Evolutionary conservation across 2,888 invertebrate species (phyloP).

Genomic region (Uloborus plumipes): DNA sequence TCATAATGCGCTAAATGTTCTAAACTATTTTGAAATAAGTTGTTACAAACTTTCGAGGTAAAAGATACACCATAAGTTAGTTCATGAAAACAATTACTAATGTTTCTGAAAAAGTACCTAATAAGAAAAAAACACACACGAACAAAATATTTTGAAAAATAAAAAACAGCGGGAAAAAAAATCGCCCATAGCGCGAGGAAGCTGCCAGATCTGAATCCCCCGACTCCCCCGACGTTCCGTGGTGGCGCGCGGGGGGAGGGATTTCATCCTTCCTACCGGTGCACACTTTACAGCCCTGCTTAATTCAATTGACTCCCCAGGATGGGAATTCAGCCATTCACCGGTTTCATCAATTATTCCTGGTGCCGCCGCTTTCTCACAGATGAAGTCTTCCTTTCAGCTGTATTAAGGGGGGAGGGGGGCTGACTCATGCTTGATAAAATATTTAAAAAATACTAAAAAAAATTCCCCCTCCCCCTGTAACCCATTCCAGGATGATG

Average conservation of each 20-base stretch:
- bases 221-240: not conserved
- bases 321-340: conserved; percentile 63
- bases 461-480: not conserved
- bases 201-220: not conserved
- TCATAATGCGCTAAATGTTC: no score
- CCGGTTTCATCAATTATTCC: conserved; percentile 64
- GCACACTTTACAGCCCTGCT: conserved; percentile 63
- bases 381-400: conserved; percentile 64
- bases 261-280: conserved; percentile 21
- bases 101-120: no score
- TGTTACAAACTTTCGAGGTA: no score
- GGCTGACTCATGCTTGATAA: conserved; percentile 54
- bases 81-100: no score
- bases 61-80: no score
- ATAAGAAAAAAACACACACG: no score
- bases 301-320: conserved; percentile 63
- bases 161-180: not conserved
- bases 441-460: conserved; percentile 46
- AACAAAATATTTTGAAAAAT: no score
- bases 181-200: not conserved
- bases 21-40: no score
- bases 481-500: not conserved
- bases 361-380: conserved; percentile 45
- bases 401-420: conserved; percentile 44
- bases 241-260: conserved; percentile 6